phyloP scores from a whole-genome alignment of 2,888 invertebrate genomes.

The Elmis aenea region DNA sequence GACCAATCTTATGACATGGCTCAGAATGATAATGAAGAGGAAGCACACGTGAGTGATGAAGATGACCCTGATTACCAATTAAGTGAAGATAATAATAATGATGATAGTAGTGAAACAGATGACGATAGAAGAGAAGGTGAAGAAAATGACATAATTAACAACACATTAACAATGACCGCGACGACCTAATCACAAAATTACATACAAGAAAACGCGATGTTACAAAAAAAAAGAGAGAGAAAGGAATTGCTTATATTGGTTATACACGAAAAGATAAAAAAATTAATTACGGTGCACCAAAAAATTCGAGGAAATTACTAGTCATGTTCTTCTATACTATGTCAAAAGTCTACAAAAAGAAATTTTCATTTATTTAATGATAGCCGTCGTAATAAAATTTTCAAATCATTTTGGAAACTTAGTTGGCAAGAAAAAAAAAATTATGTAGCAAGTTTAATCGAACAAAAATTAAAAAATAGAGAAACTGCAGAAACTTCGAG shows the following conservation, averaged over 20 bases:
- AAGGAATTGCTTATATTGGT: not conserved
- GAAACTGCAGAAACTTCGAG: slow-evolving; percentile 2
- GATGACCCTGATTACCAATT: no score
- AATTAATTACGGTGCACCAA: not conserved
- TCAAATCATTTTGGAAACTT: slow-evolving; percentile 3
- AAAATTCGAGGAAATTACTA: not conserved
- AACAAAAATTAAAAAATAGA: slow-evolving; percentile 2
- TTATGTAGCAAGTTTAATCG: slow-evolving; percentile 1
- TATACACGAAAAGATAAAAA: not conserved
- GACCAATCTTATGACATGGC: no score
- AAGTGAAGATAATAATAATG: no score
- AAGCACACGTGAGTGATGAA: no score
- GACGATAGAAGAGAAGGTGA: not conserved
- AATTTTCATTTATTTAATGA: slow-evolving; percentile 1
- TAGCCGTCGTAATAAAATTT: slow-evolving; percentile 1
- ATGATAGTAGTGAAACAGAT: not conserved
- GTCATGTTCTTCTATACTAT: slow-evolving; percentile 3
- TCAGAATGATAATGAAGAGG: no score
- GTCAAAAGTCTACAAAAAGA: slow-evolving; percentile 4
- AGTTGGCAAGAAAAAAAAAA: slow-evolving; percentile 5
- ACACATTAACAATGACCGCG: no score
- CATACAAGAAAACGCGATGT: no score
- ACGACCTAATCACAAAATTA: no score
- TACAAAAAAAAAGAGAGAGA: slow-evolving; percentile 1
- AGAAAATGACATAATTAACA: slow-evolving; percentile 1